These are phyloP conservation scores for Eumacrocentrus americanus DNA, from an alignment of 2,888 invertebrate species.

Conservation along the genomic window DNA sequence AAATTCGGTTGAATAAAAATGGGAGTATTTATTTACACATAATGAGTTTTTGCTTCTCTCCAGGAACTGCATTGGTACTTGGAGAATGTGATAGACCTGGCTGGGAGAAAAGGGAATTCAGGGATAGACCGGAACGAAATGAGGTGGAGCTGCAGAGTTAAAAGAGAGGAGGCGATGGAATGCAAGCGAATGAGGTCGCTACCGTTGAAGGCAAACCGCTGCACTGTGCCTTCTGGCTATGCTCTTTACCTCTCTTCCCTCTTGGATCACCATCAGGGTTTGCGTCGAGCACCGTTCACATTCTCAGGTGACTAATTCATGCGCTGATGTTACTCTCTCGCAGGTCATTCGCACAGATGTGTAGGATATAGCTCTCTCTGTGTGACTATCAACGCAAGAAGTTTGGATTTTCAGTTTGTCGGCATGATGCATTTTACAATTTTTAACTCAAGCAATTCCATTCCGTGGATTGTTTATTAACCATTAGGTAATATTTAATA, in stretches of 20 bases:
- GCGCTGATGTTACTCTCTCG: conserved; percentile 22
- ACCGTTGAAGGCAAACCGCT: conserved; percentile 59
- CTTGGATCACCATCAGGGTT: background rate
- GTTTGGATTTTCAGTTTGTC: background rate
- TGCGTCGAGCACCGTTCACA: conserved; percentile 48
- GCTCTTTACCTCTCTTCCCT: conserved; percentile 25
- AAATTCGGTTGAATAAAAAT: background rate
- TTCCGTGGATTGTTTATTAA: no score
- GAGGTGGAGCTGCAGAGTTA: conserved; percentile 20
- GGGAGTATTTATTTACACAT: background rate
- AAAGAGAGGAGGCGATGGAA: conserved; percentile 45
- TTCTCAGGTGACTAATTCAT: conserved; percentile 53
- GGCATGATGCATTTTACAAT: background rate
- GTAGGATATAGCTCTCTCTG: no score
- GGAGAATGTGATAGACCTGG: background rate
- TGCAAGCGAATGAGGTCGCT: conserved; percentile 59
- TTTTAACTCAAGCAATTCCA: background rate
- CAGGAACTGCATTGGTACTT: background rate
- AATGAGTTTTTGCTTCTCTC: background rate
- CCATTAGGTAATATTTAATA: no score
- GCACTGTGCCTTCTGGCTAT: conserved; percentile 33
- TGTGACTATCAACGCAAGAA: conserved; percentile 8
- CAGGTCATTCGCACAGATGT: conserved; percentile 9
- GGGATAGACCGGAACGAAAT: conserved; percentile 13
- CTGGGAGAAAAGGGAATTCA: background rate